phyloP scores from a whole-genome alignment of 2,888 invertebrate genomes.

The Apodemia hepburni region DNA sequence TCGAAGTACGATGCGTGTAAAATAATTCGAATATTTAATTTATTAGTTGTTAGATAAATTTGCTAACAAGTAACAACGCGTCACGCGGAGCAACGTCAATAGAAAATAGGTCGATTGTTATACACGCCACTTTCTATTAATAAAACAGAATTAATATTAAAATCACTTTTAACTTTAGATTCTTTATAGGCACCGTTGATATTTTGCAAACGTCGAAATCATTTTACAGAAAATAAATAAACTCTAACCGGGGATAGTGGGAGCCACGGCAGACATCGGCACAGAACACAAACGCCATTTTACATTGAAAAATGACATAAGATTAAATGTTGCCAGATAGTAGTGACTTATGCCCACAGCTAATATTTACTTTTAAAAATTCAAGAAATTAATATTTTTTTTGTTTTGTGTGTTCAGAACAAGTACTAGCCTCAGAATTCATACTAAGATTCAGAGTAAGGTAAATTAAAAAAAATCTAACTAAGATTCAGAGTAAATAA shows the following conservation, averaged over 20 bases:
- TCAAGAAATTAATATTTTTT: too few relatives aligned
- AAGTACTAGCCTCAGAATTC: too few relatives aligned
- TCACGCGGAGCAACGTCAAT: slow-evolving; percentile 72
- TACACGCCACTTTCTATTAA: slow-evolving; percentile 16
- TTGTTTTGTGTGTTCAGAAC: too few relatives aligned
- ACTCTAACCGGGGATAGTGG: slow-evolving; percentile 74
- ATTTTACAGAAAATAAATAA: slow-evolving; percentile 36
- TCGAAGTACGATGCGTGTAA: background rate
- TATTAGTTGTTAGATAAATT: slow-evolving; percentile 25
- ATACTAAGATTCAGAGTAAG: too few relatives aligned
- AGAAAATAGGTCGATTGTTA: slow-evolving; percentile 61
- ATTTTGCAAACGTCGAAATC: slow-evolving; percentile 18
- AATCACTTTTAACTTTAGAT: background rate
- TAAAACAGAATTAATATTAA: slow-evolving; percentile 5
- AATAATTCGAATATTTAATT: slow-evolving; percentile 5
- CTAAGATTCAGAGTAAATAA: too few relatives aligned
- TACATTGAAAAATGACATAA: slow-evolving; percentile 40
- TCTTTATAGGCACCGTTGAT: background rate
- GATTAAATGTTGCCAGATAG: slow-evolving; percentile 19
- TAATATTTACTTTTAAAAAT: background rate
- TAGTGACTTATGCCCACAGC: slow-evolving; percentile 22
- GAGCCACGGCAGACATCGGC: slow-evolving; percentile 79
- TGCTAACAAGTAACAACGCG: slow-evolving; percentile 53
- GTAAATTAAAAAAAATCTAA: too few relatives aligned
- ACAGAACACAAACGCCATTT: slow-evolving; percentile 75